Percentiles rank a stretch among this genome's conserved stretches.
Conservation (phyloP, 2,888 invertebrate species). For the Acleris emargana region DNA sequence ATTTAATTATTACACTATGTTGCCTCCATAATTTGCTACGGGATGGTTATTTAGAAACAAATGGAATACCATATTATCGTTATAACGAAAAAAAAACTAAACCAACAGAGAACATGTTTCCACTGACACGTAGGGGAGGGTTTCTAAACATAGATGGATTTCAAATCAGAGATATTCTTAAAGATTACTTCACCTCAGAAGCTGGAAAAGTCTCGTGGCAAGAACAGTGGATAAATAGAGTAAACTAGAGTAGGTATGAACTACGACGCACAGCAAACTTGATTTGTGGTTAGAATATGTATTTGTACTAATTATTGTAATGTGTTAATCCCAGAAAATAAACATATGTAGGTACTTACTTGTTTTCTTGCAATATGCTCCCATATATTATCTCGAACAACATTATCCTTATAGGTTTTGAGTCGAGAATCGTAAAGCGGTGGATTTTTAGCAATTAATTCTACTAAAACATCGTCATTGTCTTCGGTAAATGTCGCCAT, state of each 20-base stretch:
- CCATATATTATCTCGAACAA: no score
- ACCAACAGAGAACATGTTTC: constrained; percentile 25
- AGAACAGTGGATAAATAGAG: constrained; percentile 29
- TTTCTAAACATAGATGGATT: constrained; percentile 27
- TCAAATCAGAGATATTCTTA: constrained; percentile 31
- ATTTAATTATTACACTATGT: no score
- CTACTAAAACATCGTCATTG: no score
- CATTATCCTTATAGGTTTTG: neutral
- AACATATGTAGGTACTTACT: no score
- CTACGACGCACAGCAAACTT: constrained; percentile 1
- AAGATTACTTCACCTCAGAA: constrained; percentile 29
- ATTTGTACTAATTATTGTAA: neutral
- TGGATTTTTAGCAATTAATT: no score
- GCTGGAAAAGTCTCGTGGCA: constrained; percentile 31
- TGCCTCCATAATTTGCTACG: neutral
- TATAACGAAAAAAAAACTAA: constrained; percentile 14
- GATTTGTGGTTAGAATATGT: constrained; percentile 5
- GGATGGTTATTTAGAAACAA: constrained; percentile 3
- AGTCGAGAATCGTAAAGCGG: neutral
- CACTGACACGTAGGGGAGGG: constrained; percentile 28
- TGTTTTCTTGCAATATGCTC: no score
- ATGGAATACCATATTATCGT: constrained; percentile 5
- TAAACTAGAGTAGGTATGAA: constrained; percentile 15
- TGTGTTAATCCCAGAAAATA: no score
- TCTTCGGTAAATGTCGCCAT: no score